Evolutionary conservation across 2,113 vertebrate species (phyloP).

Genomic region (Sceloporus tristichus): DNA sequence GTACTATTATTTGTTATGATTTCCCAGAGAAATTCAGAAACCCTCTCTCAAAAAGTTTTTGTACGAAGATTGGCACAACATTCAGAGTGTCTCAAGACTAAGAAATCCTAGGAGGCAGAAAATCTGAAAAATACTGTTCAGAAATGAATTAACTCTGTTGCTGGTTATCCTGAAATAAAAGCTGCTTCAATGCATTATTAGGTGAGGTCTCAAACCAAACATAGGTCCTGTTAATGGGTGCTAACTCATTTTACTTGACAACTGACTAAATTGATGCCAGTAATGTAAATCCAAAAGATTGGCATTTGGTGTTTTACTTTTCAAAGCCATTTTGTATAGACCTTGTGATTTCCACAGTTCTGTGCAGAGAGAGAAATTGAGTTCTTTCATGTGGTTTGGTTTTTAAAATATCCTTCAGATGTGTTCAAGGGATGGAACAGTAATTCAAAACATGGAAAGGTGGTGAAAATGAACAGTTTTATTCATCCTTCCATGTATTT

Average conservation of each 20-base stretch:
- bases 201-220: constrained; percentile 54
- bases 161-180: constrained; percentile 63
- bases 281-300: constrained; percentile 53
- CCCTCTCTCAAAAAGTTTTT: constrained; percentile 23
- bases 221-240: constrained; percentile 55
- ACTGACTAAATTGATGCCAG: constrained; percentile 29
- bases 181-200: constrained; percentile 70
- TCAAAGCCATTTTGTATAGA: constrained; percentile 25
- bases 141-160: constrained; percentile 66
- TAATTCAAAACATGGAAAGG: too few relatives aligned
- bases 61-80: constrained; percentile 49
- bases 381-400: too few relatives aligned
- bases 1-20: constrained; percentile 49
- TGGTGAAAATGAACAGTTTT: too few relatives aligned
- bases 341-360: too few relatives aligned
- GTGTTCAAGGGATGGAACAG: too few relatives aligned
- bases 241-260: constrained; percentile 70
- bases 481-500: too few relatives aligned
- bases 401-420: too few relatives aligned
- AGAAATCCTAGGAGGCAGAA: constrained; percentile 56
- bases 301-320: constrained; percentile 58
- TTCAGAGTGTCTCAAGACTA: constrained; percentile 39
- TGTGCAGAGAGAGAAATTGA: too few relatives aligned
- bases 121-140: constrained; percentile 54
- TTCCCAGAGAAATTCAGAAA: constrained; percentile 36